Base-by-base conservation (phyloP, 1,140 invertebrate genomes). In the Pygmarrhopalites habei region DNA sequence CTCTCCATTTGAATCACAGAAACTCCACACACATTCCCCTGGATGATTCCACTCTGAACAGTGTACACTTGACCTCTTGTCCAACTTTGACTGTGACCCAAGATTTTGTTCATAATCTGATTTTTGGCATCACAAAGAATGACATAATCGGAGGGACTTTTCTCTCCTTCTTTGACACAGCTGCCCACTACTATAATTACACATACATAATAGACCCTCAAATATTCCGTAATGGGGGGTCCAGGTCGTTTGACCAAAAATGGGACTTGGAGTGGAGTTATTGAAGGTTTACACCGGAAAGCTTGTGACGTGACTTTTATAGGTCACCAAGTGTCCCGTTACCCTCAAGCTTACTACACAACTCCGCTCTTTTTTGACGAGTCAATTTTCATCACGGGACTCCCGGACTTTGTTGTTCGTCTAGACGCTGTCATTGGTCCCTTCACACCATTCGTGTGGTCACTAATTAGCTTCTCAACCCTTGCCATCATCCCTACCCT, bases 291-390 rank as follows among this genome's bases (percentile, higher is more conserved):
- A 7, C 7, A 10, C 10, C 46, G 46, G 7, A 23, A 23, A 14
- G 46, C 7, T 15, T 49, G 7, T 19, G 46, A 49, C 46, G 14
- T 49, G 23, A 15, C 46, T 19, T 49, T 49, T 21, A 49, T 49
- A 21, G 46, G 46, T 12, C 23, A 49, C 19, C 46, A 49, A 49
- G 46, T 49, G 46, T 49, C 46, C 12, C 46, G 46, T 7, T 49
- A 49, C 23, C 46, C 46, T 21, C 7, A 49, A 12, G 19, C 23
- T 7, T 19, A 49, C 19, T 49, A 19, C 23, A 19, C 46, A 15
- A 49, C 46, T 10, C 46, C 46, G 14, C 46, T 49, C 46, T 49
- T 49, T 21, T 7, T 12, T 14, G 46, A 49, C 23, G 46, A 49
- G 7, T 49, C 46, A 23, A 49, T 49, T 49, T 49, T 49, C 19